Conservation (phyloP, 2,888 invertebrate species). For the Flexamia atlantica region DNA sequence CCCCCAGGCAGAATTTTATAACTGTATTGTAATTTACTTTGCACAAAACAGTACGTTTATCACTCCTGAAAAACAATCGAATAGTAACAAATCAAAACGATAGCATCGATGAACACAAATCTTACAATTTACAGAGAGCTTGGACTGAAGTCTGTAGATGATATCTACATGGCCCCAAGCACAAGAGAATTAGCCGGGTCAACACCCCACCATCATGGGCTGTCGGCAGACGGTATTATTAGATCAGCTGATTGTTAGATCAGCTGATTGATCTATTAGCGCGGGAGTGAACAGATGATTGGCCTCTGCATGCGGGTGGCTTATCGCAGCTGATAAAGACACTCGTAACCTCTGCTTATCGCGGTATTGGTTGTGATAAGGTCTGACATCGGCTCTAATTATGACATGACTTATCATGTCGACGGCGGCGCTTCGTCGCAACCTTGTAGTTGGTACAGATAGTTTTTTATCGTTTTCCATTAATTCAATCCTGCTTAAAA, state of each 20-base stretch:
- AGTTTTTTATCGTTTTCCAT: too few species aligned
- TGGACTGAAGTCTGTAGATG: neutral
- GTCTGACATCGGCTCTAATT: neutral
- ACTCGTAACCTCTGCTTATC: conserved; percentile 11
- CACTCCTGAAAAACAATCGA: neutral
- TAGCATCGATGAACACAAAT: conserved; percentile 13
- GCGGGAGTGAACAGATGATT: conserved; percentile 5
- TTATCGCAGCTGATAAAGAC: conserved; percentile 10
- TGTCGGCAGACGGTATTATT: conserved; percentile 18
- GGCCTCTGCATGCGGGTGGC: conserved; percentile 19
- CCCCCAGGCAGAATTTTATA: neutral
- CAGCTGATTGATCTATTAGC: conserved; percentile 42
- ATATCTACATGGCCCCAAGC: neutral
- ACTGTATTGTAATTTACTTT: neutral
- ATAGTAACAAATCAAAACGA: neutral
- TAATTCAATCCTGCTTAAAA: too few species aligned
- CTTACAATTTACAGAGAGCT: neutral
- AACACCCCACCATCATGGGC: conserved; percentile 3
- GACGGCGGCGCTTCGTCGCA: neutral
- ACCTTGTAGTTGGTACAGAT: too few species aligned
- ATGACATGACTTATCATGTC: neutral
- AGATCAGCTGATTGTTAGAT: conserved; percentile 31
- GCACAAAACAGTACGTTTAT: neutral
- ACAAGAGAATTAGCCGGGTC: conserved; percentile 5
- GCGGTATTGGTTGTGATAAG: conserved; percentile 28